Conservation (phyloP, 2,888 invertebrate species). For the Euplagia quadripunctaria region DNA sequence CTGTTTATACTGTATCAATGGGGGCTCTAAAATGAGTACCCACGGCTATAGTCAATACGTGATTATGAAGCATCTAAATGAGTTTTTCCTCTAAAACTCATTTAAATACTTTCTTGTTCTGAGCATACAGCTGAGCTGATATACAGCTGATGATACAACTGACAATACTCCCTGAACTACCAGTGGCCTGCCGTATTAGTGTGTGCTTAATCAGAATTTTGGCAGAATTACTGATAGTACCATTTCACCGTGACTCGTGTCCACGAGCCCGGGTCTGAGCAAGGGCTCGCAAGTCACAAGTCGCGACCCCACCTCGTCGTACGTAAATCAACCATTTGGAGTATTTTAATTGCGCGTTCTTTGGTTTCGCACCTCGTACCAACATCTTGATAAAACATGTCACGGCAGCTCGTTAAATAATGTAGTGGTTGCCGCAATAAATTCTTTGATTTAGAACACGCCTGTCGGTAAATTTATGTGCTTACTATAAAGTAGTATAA, state of each 20-base stretch:
- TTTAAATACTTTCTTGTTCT: too few relatives aligned
- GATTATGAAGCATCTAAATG: too few relatives aligned
- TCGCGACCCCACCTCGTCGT: conserved; percentile 22
- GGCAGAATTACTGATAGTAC: not conserved
- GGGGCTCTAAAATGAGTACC: too few relatives aligned
- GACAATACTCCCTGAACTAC: not conserved
- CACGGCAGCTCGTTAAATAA: conserved; percentile 65
- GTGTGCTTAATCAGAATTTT: not conserved
- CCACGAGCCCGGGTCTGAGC: not conserved
- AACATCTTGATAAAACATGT: conserved; percentile 65
- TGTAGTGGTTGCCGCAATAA: conserved; percentile 60
- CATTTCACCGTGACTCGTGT: not conserved
- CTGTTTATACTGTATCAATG: too few relatives aligned
- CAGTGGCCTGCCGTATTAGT: not conserved
- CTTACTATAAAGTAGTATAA: conserved; percentile 31
- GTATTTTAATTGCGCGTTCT: conserved; percentile 67
- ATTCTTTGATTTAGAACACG: conserved; percentile 59
- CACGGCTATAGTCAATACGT: too few relatives aligned
- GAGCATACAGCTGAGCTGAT: too few relatives aligned
- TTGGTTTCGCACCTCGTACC: conserved; percentile 66
- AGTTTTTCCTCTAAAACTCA: too few relatives aligned
- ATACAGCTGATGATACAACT: too few relatives aligned
- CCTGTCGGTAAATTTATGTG: conserved; percentile 48
- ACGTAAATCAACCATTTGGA: conserved; percentile 66
- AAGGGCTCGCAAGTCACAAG: conserved; percentile 3